Percentiles rank a stretch among this genome's conserved stretches.
Conservation (phyloP, 2,888 invertebrate species). For the Augochlorella aurata region DNA sequence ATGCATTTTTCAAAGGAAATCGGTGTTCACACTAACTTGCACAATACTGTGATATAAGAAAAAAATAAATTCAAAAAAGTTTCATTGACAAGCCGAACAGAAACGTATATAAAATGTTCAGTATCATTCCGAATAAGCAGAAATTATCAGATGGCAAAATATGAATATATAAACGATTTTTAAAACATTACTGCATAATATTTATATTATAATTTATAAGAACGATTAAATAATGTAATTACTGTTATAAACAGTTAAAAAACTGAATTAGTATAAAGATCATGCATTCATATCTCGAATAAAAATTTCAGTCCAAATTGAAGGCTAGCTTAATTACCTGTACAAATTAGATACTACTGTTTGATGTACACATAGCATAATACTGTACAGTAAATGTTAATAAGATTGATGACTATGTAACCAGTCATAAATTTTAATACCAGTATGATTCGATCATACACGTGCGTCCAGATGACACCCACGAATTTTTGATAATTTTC, state of each 20-base stretch:
- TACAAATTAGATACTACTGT: constrained; percentile 2
- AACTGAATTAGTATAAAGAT: constrained; percentile 14
- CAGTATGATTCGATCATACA: not conserved
- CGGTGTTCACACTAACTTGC: not conserved
- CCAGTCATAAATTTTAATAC: not conserved
- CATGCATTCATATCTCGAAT: constrained; percentile 21
- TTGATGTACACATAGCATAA: not conserved
- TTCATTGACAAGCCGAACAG: no score
- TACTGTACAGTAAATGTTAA: constrained; percentile 15
- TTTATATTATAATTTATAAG: constrained; percentile 1
- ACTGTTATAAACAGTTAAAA: not conserved
- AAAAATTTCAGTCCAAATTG: constrained; percentile 11
- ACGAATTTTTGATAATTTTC: not conserved
- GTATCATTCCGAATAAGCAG: not conserved
- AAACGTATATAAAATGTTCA: no score
- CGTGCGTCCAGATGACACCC: not conserved
- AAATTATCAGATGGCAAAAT: not conserved
- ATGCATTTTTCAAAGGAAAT: not conserved
- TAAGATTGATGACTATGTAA: not conserved
- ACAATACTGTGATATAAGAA: not conserved
- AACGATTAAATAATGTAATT: constrained; percentile 12
- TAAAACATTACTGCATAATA: not conserved
- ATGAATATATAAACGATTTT: not conserved
- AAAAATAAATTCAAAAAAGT: not conserved
- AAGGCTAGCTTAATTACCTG: not conserved